Percentiles rank a stretch among this genome's conserved stretches.
These are phyloP conservation scores for Standfussiana lucernea DNA, from an alignment of 2,888 invertebrate genomes.

Conservation along the genomic window DNA sequence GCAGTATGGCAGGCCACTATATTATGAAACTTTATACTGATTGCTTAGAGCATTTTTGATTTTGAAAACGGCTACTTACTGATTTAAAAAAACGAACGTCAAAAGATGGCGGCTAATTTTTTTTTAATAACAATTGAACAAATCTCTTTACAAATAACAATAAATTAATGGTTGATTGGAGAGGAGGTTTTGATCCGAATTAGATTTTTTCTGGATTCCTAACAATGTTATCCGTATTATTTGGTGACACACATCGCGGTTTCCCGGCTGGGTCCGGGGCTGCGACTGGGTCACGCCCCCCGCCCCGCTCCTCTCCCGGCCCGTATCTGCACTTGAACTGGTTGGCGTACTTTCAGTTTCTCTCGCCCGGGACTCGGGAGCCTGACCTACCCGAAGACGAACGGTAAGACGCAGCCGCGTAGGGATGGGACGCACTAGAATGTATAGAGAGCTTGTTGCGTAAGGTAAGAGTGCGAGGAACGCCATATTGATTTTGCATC, in stretches of 20 bases:
- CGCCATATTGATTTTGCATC: background rate
- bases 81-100: slow-evolving; percentile 20
- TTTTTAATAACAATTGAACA: too few relatives aligned
- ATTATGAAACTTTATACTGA: slow-evolving; percentile 10
- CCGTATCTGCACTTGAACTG: slow-evolving; percentile 84
- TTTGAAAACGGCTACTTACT: too few relatives aligned
- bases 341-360: slow-evolving; percentile 85
- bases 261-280: slow-evolving; percentile 67
- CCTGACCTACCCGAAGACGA: slow-evolving; percentile 84
- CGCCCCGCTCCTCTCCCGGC: slow-evolving; percentile 53
- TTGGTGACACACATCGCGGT: slow-evolving; percentile 62
- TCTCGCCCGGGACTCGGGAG: slow-evolving; percentile 75
- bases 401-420: slow-evolving; percentile 47
- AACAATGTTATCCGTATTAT: slow-evolving; percentile 46
- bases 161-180: background rate
- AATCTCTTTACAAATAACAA: background rate
- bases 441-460: slow-evolving; percentile 3
- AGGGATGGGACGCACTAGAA: slow-evolving; percentile 14
- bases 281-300: slow-evolving; percentile 78
- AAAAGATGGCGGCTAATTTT: background rate
- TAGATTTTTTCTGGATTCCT: slow-evolving; percentile 12
- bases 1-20: slow-evolving; percentile 23
- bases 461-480: background rate
- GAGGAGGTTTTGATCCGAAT: background rate
- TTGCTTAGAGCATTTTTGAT: background rate